Conservation (phyloP, 1,140 invertebrate genomes). For the Leptinotarsa texana region DNA sequence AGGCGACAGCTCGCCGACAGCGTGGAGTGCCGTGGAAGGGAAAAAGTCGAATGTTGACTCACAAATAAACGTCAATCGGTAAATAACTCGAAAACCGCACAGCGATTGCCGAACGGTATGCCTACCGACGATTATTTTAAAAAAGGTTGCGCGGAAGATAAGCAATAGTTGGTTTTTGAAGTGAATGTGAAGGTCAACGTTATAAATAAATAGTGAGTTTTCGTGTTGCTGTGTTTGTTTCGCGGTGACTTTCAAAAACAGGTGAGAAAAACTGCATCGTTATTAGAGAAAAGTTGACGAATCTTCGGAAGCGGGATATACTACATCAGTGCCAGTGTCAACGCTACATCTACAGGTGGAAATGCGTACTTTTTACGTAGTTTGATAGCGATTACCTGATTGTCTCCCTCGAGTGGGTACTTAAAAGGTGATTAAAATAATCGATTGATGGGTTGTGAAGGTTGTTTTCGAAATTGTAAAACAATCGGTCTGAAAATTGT, state of each 20-base stretch:
- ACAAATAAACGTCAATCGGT: not conserved
- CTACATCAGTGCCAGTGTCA: no score
- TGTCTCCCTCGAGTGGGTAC: not conserved
- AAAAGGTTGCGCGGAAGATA: not conserved
- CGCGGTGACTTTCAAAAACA: not conserved
- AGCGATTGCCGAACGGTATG: not conserved
- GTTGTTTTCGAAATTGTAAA: not conserved
- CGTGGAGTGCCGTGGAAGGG: conserved; percentile 6
- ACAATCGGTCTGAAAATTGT: no score
- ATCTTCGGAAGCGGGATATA: no score
- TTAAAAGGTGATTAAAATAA: not conserved
- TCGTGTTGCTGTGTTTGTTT: not conserved
- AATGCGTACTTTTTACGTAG: no score
- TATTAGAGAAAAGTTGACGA: no score
- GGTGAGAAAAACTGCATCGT: not conserved
- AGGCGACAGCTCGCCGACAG: not conserved
- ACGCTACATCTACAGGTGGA: no score
- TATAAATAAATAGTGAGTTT: not conserved
- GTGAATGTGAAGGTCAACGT: not conserved
- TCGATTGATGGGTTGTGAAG: not conserved
- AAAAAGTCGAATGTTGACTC: not conserved
- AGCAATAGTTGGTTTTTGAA: not conserved
- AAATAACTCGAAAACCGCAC: not conserved
- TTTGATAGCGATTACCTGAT: not conserved
- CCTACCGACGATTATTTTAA: not conserved